Percentiles rank a stretch among this genome's conserved stretches.
Evolutionary conservation across 1,140 invertebrate species (phyloP).

Genomic region (Platyscapa corneri): DNA sequence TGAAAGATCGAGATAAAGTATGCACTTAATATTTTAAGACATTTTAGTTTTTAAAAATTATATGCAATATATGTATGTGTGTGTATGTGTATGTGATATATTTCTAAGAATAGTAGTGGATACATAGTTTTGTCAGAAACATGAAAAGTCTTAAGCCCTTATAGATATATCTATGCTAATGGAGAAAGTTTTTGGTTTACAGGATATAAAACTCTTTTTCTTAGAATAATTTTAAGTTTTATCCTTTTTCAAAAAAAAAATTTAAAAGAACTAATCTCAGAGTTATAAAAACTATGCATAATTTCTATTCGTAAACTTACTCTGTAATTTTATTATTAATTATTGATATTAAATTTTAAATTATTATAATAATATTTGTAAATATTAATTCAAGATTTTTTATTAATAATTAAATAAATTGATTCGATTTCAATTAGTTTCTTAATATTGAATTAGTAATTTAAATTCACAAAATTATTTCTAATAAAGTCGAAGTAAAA

Average conservation of each 20-base stretch:
- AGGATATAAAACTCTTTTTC: not conserved
- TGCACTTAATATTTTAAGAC: conserved; percentile 10
- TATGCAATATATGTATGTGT: not conserved
- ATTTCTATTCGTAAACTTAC: not conserved
- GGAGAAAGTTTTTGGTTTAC: not conserved
- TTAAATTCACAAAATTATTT: too few relatives aligned
- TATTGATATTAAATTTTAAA: not conserved
- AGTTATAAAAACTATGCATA: not conserved
- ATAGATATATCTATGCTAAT: not conserved
- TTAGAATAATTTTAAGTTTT: not conserved
- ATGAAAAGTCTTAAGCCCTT: conserved; percentile 5
- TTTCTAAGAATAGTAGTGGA: not conserved
- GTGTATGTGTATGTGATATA: not conserved
- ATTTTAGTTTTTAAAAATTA: conserved; percentile 36
- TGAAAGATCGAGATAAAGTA: not conserved
- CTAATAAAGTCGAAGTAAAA: too few relatives aligned
- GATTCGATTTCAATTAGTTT: too few relatives aligned
- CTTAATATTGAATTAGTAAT: too few relatives aligned
- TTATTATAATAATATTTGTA: too few relatives aligned
- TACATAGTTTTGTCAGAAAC: not conserved
- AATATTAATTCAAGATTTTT: too few relatives aligned
- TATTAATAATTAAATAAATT: too few relatives aligned
- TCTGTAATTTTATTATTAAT: not conserved
- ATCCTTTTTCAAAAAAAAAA: not conserved
- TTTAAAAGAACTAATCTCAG: not conserved